phyloP scores from a whole-genome alignment of 1,140 invertebrate species.

The Procambarus virginalis region DNA sequence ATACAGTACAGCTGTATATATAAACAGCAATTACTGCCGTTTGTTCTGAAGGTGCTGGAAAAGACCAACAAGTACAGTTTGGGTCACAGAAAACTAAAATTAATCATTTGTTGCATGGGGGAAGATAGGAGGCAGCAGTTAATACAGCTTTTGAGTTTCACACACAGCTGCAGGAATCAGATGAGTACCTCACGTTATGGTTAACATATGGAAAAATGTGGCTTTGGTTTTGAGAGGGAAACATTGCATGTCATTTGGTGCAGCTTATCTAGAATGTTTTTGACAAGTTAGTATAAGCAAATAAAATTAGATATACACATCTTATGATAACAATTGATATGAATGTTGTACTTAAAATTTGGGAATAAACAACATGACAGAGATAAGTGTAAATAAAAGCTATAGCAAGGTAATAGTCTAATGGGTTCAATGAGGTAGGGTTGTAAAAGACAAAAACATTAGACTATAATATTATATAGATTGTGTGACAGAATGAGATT shows the following conservation, averaged over 20 bases:
- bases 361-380: background rate
- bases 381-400: background rate
- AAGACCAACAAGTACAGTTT: slow-evolving; percentile 12
- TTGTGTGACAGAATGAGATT: background rate
- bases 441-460: background rate
- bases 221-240: background rate
- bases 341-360: background rate
- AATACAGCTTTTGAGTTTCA: background rate
- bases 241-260: background rate
- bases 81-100: background rate
- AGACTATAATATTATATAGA: background rate
- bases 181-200: background rate
- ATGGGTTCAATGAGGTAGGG: background rate
- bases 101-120: background rate
- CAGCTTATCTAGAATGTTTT: background rate
- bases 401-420: background rate
- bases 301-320: background rate
- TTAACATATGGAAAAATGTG: background rate
- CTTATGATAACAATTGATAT: too few species aligned
- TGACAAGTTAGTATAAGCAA: background rate
- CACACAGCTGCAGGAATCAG: background rate
- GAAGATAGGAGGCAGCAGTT: background rate
- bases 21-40: slow-evolving; percentile 3
- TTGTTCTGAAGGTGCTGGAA: background rate
- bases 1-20: background rate